Evolutionary conservation across 2,113 vertebrate species (phyloP).

Genomic region (Cyprinodon brontotheroides): DNA sequence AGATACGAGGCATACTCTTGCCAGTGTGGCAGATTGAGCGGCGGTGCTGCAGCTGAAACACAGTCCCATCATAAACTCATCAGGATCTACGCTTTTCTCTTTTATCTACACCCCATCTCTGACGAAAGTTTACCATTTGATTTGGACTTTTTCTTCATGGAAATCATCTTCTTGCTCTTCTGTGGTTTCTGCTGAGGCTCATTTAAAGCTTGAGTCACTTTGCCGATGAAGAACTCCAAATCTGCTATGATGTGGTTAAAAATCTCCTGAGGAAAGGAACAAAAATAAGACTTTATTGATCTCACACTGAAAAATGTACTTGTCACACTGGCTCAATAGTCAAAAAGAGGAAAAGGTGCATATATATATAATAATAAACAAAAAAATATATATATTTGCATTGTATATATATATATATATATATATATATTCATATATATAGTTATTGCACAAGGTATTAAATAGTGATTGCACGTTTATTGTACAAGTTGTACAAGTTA

Average conservation of each 20-base stretch:
- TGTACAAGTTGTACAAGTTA: no score
- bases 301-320: no score
- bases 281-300: background rate
- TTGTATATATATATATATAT: no score
- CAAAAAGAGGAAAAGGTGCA: no score
- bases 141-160: constrained; percentile 62
- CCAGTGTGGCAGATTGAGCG: constrained; percentile 44
- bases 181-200: background rate
- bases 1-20: constrained; percentile 75
- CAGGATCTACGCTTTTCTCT: background rate
- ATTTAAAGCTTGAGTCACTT: constrained; percentile 17
- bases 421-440: no score
- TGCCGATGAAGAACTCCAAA: constrained; percentile 82
- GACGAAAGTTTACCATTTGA: constrained; percentile 38
- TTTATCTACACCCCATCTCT: background rate
- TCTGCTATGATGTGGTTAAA: constrained; percentile 85
- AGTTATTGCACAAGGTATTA: no score
- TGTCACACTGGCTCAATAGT: no score
- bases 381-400: no score
- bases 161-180: constrained; percentile 45
- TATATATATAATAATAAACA: no score
- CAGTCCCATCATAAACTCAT: background rate
- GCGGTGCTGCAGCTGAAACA: constrained; percentile 14
- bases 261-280: constrained; percentile 77
- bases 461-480: no score